A percentile compares a stretch with the other conserved stretches of the same genome.
Evolutionary conservation across 2,113 vertebrate species (phyloP).

Genomic region (Ophiodon elongatus): DNA sequence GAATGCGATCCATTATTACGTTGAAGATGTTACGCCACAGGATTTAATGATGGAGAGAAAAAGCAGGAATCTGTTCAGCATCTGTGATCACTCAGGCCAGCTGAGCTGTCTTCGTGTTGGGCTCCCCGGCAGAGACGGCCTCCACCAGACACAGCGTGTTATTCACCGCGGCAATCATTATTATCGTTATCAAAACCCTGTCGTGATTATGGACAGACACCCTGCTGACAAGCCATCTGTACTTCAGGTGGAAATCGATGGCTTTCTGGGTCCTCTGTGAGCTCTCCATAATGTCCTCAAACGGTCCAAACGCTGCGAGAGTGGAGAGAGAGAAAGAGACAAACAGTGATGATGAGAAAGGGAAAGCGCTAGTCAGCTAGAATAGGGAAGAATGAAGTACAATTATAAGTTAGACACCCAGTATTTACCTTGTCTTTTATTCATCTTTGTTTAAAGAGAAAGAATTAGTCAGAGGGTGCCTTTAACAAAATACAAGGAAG

Average conservation of each 20-base stretch:
- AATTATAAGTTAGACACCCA: slow-evolving; percentile 45
- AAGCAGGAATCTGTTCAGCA: slow-evolving; percentile 24
- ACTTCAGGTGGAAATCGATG: slow-evolving; percentile 67
- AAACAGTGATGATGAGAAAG: not conserved
- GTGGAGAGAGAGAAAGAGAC: slow-evolving; percentile 2
- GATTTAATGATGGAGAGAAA: slow-evolving; percentile 11
- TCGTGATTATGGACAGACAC: slow-evolving; percentile 43
- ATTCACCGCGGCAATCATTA: slow-evolving; percentile 34
- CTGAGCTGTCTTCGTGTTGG: not conserved
- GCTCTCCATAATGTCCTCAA: slow-evolving; percentile 23
- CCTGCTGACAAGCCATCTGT: slow-evolving; percentile 60
- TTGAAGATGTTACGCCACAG: not conserved
- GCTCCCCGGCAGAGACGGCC: slow-evolving; percentile 1
- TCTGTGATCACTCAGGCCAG: slow-evolving; percentile 43
- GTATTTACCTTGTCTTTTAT: slow-evolving; percentile 54
- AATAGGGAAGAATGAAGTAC: not conserved
- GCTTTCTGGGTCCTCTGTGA: slow-evolving; percentile 12
- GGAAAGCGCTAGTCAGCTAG: not conserved
- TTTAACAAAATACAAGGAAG: slow-evolving; percentile 34
- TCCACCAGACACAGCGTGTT: slow-evolving; percentile 34
- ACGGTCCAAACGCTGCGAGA: slow-evolving; percentile 1
- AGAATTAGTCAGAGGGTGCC: slow-evolving; percentile 31
- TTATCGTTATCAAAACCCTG: slow-evolving; percentile 56
- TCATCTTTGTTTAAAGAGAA: slow-evolving; percentile 35
- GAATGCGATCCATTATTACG: not conserved